phyloP scores from a whole-genome alignment of 2,797 vertebrate species.

The Pipistrellus kuhlii region DNA sequence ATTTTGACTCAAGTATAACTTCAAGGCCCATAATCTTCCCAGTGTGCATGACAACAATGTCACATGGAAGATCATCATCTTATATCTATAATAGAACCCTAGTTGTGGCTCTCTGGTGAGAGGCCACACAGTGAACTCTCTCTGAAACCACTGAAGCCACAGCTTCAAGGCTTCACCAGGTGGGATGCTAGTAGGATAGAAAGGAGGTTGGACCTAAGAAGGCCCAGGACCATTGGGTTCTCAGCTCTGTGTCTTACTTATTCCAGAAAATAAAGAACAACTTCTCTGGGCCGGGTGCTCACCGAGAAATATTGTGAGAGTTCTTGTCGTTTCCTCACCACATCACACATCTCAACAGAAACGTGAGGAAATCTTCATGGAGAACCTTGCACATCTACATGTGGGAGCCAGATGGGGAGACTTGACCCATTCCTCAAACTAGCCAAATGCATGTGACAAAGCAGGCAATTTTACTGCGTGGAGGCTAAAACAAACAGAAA shows the following conservation, averaged over 20 bases:
- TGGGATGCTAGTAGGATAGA: not conserved
- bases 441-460: conserved; percentile 35
- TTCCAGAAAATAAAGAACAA: not conserved
- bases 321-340: not conserved
- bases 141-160: not conserved
- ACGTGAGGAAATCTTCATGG: not conserved
- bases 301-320: not conserved
- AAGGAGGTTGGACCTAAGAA: not conserved
- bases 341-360: not conserved
- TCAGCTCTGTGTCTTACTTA: not conserved
- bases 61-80: not conserved
- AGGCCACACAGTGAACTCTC: not conserved
- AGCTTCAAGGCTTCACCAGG: not conserved
- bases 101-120: not conserved
- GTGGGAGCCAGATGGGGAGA: not conserved
- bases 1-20: not conserved
- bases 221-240: not conserved
- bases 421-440: not conserved
- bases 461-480: conserved; percentile 2
- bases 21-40: not conserved
- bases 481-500: conserved; percentile 81
- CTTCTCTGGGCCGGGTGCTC: not conserved
- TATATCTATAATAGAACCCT: not conserved
- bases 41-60: not conserved
- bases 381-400: not conserved